A percentile compares a stretch with the other conserved stretches of the same genome.
Conservation (phyloP, 2,797 vertebrate species). For the Synanceia verrucosa region DNA sequence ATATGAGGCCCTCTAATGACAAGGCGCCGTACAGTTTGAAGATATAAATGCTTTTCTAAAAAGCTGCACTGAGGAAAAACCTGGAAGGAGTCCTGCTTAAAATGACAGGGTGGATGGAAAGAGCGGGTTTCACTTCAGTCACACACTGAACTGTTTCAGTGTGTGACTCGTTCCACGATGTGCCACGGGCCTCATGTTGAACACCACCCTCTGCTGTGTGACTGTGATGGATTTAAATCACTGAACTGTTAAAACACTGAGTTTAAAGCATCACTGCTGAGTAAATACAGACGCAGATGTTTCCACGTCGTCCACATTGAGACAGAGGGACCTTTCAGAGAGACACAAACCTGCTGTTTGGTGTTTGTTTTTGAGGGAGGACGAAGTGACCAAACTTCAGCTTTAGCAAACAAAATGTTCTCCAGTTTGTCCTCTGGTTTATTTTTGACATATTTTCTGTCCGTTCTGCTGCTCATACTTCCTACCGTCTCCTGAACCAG, state of each 20-base stretch:
- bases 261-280: slow-evolving; percentile 29
- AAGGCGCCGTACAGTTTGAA: slow-evolving; percentile 57
- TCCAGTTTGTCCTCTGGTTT: neutral
- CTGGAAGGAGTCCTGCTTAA: slow-evolving; percentile 35
- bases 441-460: neutral
- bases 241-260: neutral
- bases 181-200: slow-evolving; percentile 35
- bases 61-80: slow-evolving; percentile 36
- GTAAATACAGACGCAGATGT: slow-evolving; percentile 29
- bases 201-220: neutral
- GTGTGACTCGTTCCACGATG: slow-evolving; percentile 25
- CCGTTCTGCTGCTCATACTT: too few species aligned
- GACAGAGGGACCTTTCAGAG: slow-evolving; percentile 13
- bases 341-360: slow-evolving; percentile 9
- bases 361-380: neutral
- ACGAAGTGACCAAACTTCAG: neutral
- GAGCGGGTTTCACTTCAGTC: slow-evolving; percentile 20
- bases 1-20: slow-evolving; percentile 68
- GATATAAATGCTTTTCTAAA: slow-evolving; percentile 58
- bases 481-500: too few species aligned
- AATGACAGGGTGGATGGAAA: slow-evolving; percentile 67
- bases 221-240: slow-evolving; percentile 34
- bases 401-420: neutral
- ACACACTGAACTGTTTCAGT: slow-evolving; percentile 32
- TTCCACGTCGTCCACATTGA: slow-evolving; percentile 13